Evolutionary conservation across 2,888 invertebrate species (phyloP).

Genomic region (Caenorhabditis sp.): DNA sequence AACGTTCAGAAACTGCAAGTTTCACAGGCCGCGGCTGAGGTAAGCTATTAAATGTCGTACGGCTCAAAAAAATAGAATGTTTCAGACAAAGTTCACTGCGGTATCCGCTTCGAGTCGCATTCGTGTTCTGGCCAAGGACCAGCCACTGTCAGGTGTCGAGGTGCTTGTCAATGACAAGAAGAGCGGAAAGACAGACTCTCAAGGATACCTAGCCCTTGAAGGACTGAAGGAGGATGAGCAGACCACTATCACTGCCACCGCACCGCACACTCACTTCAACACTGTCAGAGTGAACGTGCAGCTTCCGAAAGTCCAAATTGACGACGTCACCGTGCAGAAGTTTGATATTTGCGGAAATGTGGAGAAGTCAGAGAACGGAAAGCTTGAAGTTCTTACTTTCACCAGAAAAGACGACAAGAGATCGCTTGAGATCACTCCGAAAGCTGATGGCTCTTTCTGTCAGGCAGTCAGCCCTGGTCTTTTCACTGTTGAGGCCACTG

Average conservation of each 20-base stretch:
- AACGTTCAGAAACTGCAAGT: conserved; percentile 17
- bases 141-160: conserved; percentile 53
- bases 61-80: background rate
- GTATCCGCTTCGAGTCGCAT: conserved; percentile 54
- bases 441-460: conserved; percentile 71
- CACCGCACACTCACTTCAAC: conserved; percentile 60
- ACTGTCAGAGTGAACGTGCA: conserved; percentile 37
- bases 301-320: conserved; percentile 62
- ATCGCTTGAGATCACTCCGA: conserved; percentile 62
- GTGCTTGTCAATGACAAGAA: conserved; percentile 67
- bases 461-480: conserved; percentile 66
- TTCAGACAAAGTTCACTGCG: conserved; percentile 64
- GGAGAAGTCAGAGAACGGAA: conserved; percentile 64
- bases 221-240: conserved; percentile 52
- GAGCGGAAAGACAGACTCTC: conserved; percentile 56
- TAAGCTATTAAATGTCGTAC: conserved; percentile 1
- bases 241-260: conserved; percentile 60
- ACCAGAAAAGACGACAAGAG: conserved; percentile 53
- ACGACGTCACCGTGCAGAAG: conserved; percentile 68
- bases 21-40: conserved; percentile 12
- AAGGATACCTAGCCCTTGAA: conserved; percentile 58
- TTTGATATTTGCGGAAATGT: conserved; percentile 72
- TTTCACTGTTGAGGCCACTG: conserved; percentile 69
- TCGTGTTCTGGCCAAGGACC: conserved; percentile 40
- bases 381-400: conserved; percentile 52